Base-by-base conservation (phyloP, 1,140 invertebrate genomes). In the Antheraea mylitta region DNA sequence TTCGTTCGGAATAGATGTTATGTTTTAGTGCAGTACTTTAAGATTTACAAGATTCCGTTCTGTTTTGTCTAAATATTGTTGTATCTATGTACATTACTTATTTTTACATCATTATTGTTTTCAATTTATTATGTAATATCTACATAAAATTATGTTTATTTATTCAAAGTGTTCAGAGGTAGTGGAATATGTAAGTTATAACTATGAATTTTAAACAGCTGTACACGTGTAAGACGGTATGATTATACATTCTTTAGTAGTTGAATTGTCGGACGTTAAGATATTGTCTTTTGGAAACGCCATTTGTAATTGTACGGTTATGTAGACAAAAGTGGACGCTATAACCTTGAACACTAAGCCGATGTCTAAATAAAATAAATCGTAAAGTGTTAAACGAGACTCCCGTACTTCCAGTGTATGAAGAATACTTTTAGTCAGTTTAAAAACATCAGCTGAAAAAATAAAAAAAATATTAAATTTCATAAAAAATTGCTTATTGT, bases 241-340 rank as follows among this genome's bases (percentile, higher is more conserved):
- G 22, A 63, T 37, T 37, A n/a, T 22, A 63, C 61, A 63, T 53
- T 53, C 45, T 13, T 16, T 53, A 53, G 45, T 53, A 0, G 11
- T n/a, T 36, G 61, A 63, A 13, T 30, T 63, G 36, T 7, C 10
- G 18, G 3, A 37, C 30, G 61, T 63, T 30, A 37, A 30, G 36
- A 58, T 18, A 19, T 66, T 36, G 30, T 18, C 18, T 37, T 66
- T 64, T 0, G 73, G 70, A 30, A 75, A 71, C 9, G 67, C 67
- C 38, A 75, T 22, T 61, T 86, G 83, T 8, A 87, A 60, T 45
- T 85, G 82, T 13, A 81, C 76, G 0, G 79, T 83, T 11, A 85
- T 79, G 59, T 86, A 86, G 7, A 85, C 78, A 22, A 85, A 76
- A 8, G 80, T 78, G 0, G 80, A 78, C 0, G 79, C 75, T 0